Evolutionary conservation across 2,888 invertebrate species (phyloP), one percentile per base, ranked within the genome.

Genomic region (Papilio gigon): DNA sequence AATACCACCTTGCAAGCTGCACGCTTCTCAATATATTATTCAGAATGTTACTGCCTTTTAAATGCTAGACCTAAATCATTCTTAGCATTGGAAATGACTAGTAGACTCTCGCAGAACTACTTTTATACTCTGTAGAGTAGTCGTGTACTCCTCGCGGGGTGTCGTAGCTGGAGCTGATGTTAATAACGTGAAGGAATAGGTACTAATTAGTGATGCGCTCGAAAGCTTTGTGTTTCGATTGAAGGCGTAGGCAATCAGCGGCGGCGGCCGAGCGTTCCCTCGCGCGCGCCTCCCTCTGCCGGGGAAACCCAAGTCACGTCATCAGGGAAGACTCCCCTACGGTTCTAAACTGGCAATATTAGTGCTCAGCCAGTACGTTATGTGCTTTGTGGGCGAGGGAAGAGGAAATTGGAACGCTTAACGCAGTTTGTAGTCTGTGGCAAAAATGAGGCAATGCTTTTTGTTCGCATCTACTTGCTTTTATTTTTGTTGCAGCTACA

Each of bases 241-340:
- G 27, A 22, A 60, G 58, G 27, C 58, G 44, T 35, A 56, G 68
- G 68, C 40, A 68, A 68, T 68, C 68, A 68, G 58, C 47, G 63
- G 68, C 68, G 62, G 50, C 30, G 35, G 37, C 20, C 20, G 37
- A 22, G 59, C 37, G 37, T 65, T 42, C 40, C 65, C 56, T 56
- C 56, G 56, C 62, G 42, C 20, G 17, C 61, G 22, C 50, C 27
- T 60, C 50, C 63, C 44, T n/a, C 59, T 37, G 22, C 30, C 64
- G 64, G 68, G 68, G 68, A 69, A 69, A 60, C 33, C 68, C 65
- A 60, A 65, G 62, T 69, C 65, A 65, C 68, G 68, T 65, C 60
- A 69, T 65, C 50, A 53, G 60, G 50, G 67, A 56, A 33, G n/a
- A 14, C 42, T 33, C 56, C 62, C 42, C 61, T 42, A 27, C 17